phyloP scores from a whole-genome alignment of 2,113 vertebrate genomes.

The Heterotilapia buettikoferi region DNA sequence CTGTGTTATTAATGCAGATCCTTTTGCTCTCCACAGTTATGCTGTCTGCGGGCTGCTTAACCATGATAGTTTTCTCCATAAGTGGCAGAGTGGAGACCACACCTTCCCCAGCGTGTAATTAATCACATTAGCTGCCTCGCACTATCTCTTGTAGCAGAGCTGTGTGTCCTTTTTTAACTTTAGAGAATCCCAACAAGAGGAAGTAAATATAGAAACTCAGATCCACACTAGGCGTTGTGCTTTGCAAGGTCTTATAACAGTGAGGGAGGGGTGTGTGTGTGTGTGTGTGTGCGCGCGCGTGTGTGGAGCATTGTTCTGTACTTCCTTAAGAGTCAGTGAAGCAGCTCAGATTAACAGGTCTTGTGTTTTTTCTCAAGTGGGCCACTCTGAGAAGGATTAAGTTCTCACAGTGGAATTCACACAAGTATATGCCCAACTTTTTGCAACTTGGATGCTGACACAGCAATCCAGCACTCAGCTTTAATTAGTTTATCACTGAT shows the following conservation, averaged over 20 bases:
- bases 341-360: constrained; percentile 47
- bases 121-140: background rate
- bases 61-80: background rate
- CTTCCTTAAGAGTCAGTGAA: constrained; percentile 28
- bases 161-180: background rate
- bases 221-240: background rate
- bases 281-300: background rate
- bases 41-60: background rate
- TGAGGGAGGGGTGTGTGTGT: background rate
- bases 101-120: background rate
- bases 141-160: background rate
- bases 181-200: background rate
- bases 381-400: constrained; percentile 14
- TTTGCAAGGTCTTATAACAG: background rate
- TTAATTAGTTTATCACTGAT: background rate
- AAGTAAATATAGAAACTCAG: background rate
- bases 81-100: background rate
- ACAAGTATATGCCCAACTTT: background rate
- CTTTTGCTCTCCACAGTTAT: background rate
- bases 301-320: background rate
- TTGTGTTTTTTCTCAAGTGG: constrained; percentile 53
- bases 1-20: background rate
- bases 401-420: constrained; percentile 4
- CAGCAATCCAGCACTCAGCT: background rate
- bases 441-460: background rate